Conservation (phyloP, 2,888 invertebrate species). For the Parnassius apollo region DNA sequence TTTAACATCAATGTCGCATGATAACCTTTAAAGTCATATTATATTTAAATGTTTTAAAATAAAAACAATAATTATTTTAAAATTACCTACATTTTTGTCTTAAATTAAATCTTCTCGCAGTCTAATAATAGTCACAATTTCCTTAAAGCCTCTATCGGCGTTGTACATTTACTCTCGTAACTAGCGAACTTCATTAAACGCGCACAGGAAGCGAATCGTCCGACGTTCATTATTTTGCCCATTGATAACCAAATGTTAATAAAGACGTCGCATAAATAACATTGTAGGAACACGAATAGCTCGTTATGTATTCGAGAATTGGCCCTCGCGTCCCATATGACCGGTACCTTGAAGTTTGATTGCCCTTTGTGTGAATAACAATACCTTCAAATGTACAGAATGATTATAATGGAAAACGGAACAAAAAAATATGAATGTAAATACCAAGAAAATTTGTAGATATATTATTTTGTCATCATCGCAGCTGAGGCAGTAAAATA, state of each 20-base stretch:
- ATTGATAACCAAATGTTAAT: conserved; percentile 27
- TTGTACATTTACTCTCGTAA: not conserved
- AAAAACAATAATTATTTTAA: no score
- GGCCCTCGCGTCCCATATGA: conserved; percentile 9
- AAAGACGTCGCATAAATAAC: conserved; percentile 58
- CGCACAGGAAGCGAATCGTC: conserved; percentile 4
- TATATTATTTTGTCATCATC: no score
- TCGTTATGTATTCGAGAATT: conserved; percentile 46
- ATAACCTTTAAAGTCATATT: no score
- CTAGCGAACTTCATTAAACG: conserved; percentile 5
- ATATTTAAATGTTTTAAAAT: no score
- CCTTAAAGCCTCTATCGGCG: not conserved
- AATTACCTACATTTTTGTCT: no score
- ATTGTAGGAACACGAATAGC: conserved; percentile 58
- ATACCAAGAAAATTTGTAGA: not conserved
- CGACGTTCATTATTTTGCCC: conserved; percentile 9
- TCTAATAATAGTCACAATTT: not conserved
- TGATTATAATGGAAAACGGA: conserved; percentile 4
- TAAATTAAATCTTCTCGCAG: no score
- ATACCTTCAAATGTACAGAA: conserved; percentile 21
- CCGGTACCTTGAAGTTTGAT: conserved; percentile 20
- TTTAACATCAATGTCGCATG: no score
- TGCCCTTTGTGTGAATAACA: conserved; percentile 25
- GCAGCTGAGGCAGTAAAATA: no score
- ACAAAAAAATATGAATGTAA: not conserved